Evolutionary conservation across 2,797 vertebrate genomes (phyloP).

Genomic region (Euthynnus affinis): DNA sequence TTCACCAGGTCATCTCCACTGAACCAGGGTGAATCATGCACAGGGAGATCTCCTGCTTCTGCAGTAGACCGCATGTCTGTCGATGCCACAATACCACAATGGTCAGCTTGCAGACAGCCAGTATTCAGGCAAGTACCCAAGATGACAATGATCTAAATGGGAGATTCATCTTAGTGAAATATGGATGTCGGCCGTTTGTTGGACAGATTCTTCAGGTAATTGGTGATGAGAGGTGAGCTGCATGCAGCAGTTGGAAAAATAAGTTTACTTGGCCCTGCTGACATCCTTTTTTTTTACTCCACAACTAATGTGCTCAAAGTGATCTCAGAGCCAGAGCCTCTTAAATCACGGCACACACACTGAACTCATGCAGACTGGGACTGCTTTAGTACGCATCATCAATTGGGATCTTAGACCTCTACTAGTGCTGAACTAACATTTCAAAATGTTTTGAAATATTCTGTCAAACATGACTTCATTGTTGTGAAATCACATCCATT

Average conservation of each 20-base stretch:
- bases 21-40: background rate
- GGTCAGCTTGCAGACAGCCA: background rate
- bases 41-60: conserved; percentile 9
- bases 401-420: too few relatives aligned
- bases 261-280: background rate
- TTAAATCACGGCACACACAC: too few relatives aligned
- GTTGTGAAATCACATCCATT: too few relatives aligned
- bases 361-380: too few relatives aligned
- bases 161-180: background rate
- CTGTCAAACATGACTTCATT: too few relatives aligned
- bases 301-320: too few relatives aligned
- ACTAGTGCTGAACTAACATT: too few relatives aligned
- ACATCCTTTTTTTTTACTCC: background rate
- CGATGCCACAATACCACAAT: background rate
- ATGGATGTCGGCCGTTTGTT: background rate
- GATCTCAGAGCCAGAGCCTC: too few relatives aligned
- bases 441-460: too few relatives aligned
- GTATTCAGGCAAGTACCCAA: background rate
- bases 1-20: background rate
- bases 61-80: conserved; percentile 1
- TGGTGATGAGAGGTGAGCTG: background rate
- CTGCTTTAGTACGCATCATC: too few relatives aligned
- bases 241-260: background rate
- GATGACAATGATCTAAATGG: background rate
- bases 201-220: background rate